phyloP scores from a whole-genome alignment of 2,113 vertebrate genomes.

The Macquaria australasica region DNA sequence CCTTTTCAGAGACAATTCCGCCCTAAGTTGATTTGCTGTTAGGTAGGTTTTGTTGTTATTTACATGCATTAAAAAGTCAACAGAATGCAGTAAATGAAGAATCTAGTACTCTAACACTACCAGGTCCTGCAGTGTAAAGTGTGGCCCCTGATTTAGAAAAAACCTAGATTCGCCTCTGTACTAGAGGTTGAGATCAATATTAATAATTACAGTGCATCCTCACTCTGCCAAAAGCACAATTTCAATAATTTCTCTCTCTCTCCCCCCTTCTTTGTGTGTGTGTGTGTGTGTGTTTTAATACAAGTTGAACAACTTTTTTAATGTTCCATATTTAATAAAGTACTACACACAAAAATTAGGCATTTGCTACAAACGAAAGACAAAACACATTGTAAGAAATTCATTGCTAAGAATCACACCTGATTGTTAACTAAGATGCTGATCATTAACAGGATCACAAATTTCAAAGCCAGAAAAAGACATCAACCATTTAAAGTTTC shows the following conservation, averaged over 20 bases:
- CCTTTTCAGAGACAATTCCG: background rate
- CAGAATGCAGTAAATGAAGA: background rate
- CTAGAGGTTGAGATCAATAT: background rate
- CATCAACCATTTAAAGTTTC: background rate
- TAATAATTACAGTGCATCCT: background rate
- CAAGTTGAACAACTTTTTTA: background rate
- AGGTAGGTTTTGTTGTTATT: background rate
- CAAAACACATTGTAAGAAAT: background rate
- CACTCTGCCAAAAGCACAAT: slow-evolving; percentile 12
- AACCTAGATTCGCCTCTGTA: too few relatives aligned
- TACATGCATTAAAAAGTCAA: background rate
- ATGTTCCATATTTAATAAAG: background rate
- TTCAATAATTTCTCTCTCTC: background rate
- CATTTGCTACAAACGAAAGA: background rate
- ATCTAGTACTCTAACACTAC: background rate
- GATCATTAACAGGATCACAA: background rate
- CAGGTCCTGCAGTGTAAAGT: too few relatives aligned
- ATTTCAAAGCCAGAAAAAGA: background rate
- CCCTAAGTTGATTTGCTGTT: background rate
- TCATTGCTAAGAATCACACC: background rate
- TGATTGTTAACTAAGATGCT: background rate
- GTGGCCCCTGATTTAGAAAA: too few relatives aligned
- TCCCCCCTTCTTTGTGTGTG: background rate
- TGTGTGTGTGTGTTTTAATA: background rate
- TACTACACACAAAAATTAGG: background rate